Base-by-base conservation (phyloP, 2,113 vertebrate genomes). In the Neogale vison region DNA sequence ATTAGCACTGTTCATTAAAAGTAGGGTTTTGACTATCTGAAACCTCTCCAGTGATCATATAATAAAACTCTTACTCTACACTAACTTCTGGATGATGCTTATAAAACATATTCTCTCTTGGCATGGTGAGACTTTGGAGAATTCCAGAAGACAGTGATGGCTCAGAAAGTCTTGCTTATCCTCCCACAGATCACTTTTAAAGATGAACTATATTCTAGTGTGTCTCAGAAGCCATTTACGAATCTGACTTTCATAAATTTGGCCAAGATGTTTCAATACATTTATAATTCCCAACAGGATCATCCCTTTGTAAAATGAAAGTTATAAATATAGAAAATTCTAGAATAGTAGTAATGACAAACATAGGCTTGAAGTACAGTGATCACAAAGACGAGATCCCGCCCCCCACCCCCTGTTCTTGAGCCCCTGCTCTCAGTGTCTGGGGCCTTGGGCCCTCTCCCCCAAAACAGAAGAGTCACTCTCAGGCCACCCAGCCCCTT, bases 191-290 rank as follows among this genome's bases (percentile, higher is more conserved):
- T 63, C 29, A 79, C 2, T n/a, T 45, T 74, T 87, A 90, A 95
- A 93, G 55, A 63, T 83, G 6, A 71, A 31, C 47, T 74, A 36
- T 50, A 88, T 88, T 84, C 47, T 67, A 93, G 2, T 61, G 77
- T 47, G n/a, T 82, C 36, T 94, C 57, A 81, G 63, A 94, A 89
- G 47, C 52, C 50, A 72, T 31, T 39, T 82, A 69, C 29, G 57
- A 29, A 65, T 72, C 59, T 50, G 72, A 90, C 17, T 81, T 96
- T 90, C 74, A 87, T 87, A 81, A 95, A 93, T 59, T 82, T 83
- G 11, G 12, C 90, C 12, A 90, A 82, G 31, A 92, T 1, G 52
- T 69, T 96, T 96, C 20, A 81, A 61, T 81, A 84, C 52, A 47
- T 81, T 52, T 93, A 29, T 80, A 93, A 77, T 55, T 96, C 31